A percentile compares a stretch with the other conserved stretches of the same genome.
Conservation (phyloP, 2,797 vertebrate genomes). For the Lithobates sylvaticus region DNA sequence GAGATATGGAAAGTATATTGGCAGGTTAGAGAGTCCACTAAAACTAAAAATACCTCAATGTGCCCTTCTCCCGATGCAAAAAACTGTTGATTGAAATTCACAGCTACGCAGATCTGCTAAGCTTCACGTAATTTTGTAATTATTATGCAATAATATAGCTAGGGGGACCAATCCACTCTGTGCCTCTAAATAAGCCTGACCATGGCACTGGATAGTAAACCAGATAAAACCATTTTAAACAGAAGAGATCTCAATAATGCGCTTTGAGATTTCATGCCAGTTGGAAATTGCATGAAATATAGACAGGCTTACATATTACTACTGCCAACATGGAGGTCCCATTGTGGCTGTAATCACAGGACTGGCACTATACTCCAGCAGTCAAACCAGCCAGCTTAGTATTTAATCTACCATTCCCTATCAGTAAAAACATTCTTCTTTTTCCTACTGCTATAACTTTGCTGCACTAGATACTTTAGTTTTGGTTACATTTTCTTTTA, state of each 20-base stretch:
- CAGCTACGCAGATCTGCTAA: constrained; percentile 43
- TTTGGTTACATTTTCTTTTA: not conserved
- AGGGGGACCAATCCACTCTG: constrained; percentile 39
- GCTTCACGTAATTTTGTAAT: constrained; percentile 48
- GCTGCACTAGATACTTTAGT: not conserved
- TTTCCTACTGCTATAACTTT: not conserved
- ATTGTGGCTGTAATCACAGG: constrained; percentile 40
- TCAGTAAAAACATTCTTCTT: not conserved
- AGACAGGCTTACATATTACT: constrained; percentile 55
- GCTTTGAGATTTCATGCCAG: constrained; percentile 51
- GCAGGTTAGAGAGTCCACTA: not conserved
- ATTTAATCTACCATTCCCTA: constrained; percentile 38
- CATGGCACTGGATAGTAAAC: constrained; percentile 53
- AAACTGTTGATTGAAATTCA: constrained; percentile 30
- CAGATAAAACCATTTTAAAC: constrained; percentile 56
- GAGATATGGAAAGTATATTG: constrained; percentile 9
- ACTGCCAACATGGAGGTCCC: constrained; percentile 55
- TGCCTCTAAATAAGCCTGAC: constrained; percentile 53
- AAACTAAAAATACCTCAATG: constrained; percentile 18
- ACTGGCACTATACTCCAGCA: constrained; percentile 43
- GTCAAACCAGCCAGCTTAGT: constrained; percentile 13
- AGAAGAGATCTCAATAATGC: constrained; percentile 57
- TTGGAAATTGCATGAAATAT: constrained; percentile 57
- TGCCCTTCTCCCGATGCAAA: constrained; percentile 15
- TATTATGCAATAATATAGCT: constrained; percentile 56